Evolutionary conservation across 2,888 invertebrate species (phyloP), one percentile per base, ranked within the genome.

Genomic region (Scaptodrosophila latifasciaeformis): DNA sequence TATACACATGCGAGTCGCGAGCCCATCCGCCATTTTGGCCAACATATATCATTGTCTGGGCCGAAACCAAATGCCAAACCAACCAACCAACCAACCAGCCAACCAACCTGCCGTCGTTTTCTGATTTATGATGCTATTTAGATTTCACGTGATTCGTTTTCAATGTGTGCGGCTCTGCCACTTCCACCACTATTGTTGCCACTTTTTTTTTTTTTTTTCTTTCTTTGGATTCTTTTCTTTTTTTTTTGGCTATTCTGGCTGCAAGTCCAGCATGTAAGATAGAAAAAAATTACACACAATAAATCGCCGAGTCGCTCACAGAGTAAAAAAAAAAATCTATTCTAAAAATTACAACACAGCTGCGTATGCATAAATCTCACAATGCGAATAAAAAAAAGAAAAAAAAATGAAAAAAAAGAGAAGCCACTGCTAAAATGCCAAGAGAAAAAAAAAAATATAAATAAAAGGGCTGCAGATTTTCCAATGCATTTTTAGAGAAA

Each of bases 91-190:
- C 59, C 53, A 62, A 62, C 53, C 52, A 62, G 47, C 47, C 51
- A 67, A 64, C 75, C 72, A 74, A 74, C 72, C 77, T 74, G 72
- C 79, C 79, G 81, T 77, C 79, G 71, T 72, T 79, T 65, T 75
- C 81, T 79, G 79, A 79, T 79, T 79, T 79, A 79, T 79, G 79
- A 75, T 75, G 77, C 79, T 79, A 79, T 79, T 79, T 79, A 76
- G 79, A 79, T 79, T 80, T 70, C 76, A 79, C 76, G 75, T 76
- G 79, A 76, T 76, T 76, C 79, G 74, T 76, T 76, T 76, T 76
- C 75, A 76, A 76, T 76, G 79, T 64, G 75, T 69, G 79, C 59
- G 31, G 47, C 56, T 44, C 77, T 37, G 47, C 47, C 24, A 24
- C 24, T 24, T 3, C 24, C 7, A 7, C 24, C 7, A 24, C 24